Base-by-base conservation (phyloP, 2,888 invertebrate genomes). In the Nephrocerus scutellatus region DNA sequence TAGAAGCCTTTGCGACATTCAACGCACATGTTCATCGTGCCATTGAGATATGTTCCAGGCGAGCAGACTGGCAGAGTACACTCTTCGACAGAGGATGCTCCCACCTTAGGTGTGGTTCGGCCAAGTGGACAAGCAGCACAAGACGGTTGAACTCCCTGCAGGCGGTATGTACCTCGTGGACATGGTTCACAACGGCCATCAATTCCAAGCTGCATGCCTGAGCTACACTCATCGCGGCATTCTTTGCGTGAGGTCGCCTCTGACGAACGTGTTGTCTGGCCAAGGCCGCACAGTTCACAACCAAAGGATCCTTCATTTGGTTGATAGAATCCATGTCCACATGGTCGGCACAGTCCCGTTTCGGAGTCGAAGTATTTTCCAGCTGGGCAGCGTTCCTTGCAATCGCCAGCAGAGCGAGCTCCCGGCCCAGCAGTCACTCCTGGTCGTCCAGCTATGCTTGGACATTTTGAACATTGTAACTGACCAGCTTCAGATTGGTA, bases 401-500 rank as follows among this genome's bases (percentile, higher is more conserved):
- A 92, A 62, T 90, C 87, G 13, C 82, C 82, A 19, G 88, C 87
- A 49, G 87, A 88, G 51, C 91, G 75, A 0, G 92, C 89, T 19
- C 92, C 92, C 4, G 82, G 75, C 10, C 86, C 82, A 39, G 88
- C 80, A 0, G 92, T 92, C 6, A 91, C 91, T 39, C 91, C 91
- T 3, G 83, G 75, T 50, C 88, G 79, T n/a, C 90, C 91, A 12
- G 89, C 87, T 43, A 92, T 91, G 4, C 79, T 74, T 2, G 95
- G 93, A 66, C 97, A 97, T 32, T 84, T 73, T 31, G 80, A 84
- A 68, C 97, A 97, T 57, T 85, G 84, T 29, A 83, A 70, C 62
- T 92, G 90, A 2, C 92, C 92, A 3, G 85, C 79, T 68, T 92
- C 90, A 45, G 93, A 91, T 68, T 96, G 96, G 66, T 93, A 97